Conservation (phyloP, 2,113 vertebrate genomes). For the Xyrauchen texanus region DNA sequence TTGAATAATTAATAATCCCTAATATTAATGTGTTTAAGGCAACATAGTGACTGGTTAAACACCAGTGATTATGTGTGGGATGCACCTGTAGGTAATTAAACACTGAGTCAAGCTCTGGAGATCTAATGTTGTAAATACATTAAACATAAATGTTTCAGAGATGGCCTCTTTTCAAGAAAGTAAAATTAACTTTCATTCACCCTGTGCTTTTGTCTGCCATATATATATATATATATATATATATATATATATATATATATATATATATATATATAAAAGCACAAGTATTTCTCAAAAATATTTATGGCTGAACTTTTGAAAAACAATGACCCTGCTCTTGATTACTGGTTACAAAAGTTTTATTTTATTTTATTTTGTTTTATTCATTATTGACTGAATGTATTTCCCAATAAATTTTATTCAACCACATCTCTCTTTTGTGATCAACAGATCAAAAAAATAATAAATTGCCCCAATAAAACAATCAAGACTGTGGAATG, state of each 20-base stretch:
- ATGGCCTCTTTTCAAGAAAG: constrained; percentile 1
- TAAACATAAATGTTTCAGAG: not conserved
- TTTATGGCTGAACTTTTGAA: constrained; percentile 8
- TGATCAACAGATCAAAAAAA: constrained; percentile 33
- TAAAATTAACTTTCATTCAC: not conserved
- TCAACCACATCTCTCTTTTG: constrained; percentile 55
- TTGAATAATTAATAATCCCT: constrained; percentile 24
- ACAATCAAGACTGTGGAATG: constrained; percentile 13
- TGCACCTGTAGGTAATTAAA: not conserved
- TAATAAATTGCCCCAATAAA: constrained; percentile 29
- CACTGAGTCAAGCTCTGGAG: constrained; percentile 5
- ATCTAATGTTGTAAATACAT: not conserved
- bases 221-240: no score
- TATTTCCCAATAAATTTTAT: constrained; percentile 50
- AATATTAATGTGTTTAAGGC: not conserved
- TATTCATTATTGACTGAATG: constrained; percentile 43
- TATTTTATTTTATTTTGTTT: constrained; percentile 58
- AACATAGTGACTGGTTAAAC: not conserved
- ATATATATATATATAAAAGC: no score
- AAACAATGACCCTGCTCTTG: constrained; percentile 61
- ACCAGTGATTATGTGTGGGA: not conserved
- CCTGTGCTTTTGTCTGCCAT: no score
- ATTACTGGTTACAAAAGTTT: constrained; percentile 74
- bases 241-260: no score
- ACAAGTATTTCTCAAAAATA: no score